Conservation (phyloP, 2,797 vertebrate species). For the Potorous gilbertii region DNA sequence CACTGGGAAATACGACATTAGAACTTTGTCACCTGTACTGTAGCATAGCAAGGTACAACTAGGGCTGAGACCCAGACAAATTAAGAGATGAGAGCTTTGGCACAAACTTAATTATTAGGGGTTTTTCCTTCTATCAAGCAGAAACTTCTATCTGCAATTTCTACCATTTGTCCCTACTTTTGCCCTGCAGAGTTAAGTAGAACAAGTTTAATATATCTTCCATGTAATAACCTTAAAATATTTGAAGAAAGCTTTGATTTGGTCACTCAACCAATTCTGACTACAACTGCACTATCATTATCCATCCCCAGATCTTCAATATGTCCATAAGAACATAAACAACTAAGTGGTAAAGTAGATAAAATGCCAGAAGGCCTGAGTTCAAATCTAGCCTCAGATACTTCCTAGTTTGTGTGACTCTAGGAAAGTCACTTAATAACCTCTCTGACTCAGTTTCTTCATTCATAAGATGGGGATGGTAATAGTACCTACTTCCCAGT, state of each 20-base stretch:
- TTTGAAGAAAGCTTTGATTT: neutral
- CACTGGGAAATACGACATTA: neutral
- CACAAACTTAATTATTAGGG: conserved; percentile 55
- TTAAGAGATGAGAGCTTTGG: conserved; percentile 72
- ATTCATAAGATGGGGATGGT: neutral
- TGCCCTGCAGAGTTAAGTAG: neutral
- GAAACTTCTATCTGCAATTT: neutral
- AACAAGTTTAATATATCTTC: neutral
- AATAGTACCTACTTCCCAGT: too few species aligned
- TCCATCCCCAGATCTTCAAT: neutral
- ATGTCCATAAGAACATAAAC: neutral
- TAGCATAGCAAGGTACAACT: neutral
- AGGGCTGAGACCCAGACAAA: neutral
- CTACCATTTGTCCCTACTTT: neutral
- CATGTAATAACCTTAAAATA: neutral
- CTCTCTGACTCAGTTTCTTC: neutral
- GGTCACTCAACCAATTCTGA: neutral
- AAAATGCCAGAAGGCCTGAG: neutral
- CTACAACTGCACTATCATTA: neutral
- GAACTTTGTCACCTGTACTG: neutral
- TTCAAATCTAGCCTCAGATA: neutral
- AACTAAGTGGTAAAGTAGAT: neutral
- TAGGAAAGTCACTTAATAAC: neutral
- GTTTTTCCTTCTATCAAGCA: neutral
- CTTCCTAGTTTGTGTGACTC: neutral